phyloP scores from a whole-genome alignment of 2,113 vertebrate species.

The Brachypodius melanocephalos region DNA sequence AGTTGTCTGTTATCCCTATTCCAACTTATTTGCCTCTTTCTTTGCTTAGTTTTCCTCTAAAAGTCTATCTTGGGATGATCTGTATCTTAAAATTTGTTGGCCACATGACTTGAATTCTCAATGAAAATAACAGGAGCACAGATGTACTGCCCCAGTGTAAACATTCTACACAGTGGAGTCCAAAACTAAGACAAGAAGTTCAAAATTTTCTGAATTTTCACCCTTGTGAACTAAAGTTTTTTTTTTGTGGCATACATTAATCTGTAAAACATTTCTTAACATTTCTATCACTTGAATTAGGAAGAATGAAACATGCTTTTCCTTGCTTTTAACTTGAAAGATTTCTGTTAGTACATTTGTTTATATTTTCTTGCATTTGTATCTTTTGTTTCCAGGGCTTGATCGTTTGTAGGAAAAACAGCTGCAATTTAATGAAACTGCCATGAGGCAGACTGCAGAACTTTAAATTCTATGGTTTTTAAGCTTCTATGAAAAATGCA shows the following conservation, averaged over 20 bases:
- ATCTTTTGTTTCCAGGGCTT: background rate
- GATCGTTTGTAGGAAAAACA: background rate
- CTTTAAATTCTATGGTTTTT: background rate
- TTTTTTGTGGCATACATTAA: background rate
- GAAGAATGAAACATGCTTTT: background rate
- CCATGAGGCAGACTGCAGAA: background rate
- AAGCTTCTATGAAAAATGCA: background rate
- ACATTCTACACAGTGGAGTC: background rate
- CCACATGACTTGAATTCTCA: background rate
- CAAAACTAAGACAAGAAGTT: background rate
- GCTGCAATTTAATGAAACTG: background rate
- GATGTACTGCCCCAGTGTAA: background rate
- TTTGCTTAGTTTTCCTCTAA: background rate
- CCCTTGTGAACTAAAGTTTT: background rate
- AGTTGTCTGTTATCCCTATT: background rate
- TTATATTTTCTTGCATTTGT: background rate
- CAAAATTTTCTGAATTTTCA: background rate
- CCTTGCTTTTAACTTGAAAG: background rate
- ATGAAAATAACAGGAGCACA: background rate
- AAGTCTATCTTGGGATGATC: background rate
- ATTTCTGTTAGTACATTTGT: background rate
- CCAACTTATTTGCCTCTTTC: background rate
- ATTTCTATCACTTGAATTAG: background rate
- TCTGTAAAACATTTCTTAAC: background rate
- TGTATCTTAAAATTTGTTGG: background rate